Conservation (phyloP, 2,797 vertebrate genomes). For the Trachops cirrhosus region DNA sequence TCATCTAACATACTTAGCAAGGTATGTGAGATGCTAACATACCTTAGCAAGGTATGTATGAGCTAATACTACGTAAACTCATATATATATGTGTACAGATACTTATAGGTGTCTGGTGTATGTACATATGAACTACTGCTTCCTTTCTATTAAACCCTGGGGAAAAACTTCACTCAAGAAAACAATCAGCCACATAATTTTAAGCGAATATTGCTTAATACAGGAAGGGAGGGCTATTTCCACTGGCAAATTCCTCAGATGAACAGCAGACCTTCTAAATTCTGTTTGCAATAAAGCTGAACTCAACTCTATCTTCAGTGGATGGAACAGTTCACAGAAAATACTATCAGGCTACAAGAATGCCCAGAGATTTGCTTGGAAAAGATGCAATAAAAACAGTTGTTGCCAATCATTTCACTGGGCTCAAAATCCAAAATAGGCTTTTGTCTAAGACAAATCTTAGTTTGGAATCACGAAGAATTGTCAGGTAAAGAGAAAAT, state of each 20-base stretch:
- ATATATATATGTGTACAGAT: background rate
- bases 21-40: too few relatives aligned
- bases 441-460: conserved; percentile 7
- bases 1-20: background rate
- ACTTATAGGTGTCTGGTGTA: too few relatives aligned
- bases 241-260: background rate
- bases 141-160: background rate
- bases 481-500: background rate
- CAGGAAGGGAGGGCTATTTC: background rate
- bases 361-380: background rate
- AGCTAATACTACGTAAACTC: background rate
- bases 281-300: background rate
- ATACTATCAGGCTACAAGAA: background rate
- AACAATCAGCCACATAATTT: background rate
- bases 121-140: background rate
- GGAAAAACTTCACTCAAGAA: background rate
- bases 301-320: background rate
- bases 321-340: background rate
- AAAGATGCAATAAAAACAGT: background rate
- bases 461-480: background rate
- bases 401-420: background rate
- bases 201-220: background rate
- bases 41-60: too few relatives aligned
- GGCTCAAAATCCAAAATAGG: background rate
- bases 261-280: background rate